Evolutionary conservation across 2,888 invertebrate species (phyloP).

Genomic region (Amphiduros pacificus): DNA sequence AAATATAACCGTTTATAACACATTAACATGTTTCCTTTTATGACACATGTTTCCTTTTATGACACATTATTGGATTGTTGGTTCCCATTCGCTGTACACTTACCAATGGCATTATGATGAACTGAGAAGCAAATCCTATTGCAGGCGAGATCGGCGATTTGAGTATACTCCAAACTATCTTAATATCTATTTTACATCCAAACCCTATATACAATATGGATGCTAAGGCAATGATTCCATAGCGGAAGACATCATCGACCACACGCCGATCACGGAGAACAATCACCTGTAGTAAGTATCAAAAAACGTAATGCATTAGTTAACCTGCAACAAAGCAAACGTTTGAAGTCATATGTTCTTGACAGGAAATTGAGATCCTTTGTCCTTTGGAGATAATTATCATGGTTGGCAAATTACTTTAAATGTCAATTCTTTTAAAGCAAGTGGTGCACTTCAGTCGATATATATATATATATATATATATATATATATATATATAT

Average conservation of each 20-base stretch:
- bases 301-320: background rate
- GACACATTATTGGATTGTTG: background rate
- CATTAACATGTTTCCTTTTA: background rate
- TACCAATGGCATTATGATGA: conserved; percentile 64
- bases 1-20: background rate
- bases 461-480: too few species aligned
- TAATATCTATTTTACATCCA: conserved; percentile 61
- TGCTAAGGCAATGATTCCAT: conserved; percentile 17
- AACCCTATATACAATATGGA: conserved; percentile 58
- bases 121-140: conserved; percentile 63
- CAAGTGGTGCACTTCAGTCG: too few species aligned
- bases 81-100: too few species aligned
- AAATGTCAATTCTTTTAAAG: too few species aligned
- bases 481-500: too few species aligned
- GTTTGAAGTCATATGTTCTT: too few species aligned
- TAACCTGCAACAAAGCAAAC: too few species aligned
- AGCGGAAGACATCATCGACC: conserved; percentile 12
- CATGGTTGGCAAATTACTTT: too few species aligned
- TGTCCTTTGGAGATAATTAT: too few species aligned
- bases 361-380: too few species aligned
- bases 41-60: background rate
- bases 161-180: conserved; percentile 56
- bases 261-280: conserved; percentile 7
- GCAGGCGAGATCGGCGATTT: conserved; percentile 61
- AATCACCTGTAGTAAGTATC: conserved; percentile 3